Evolutionary conservation across 2,888 invertebrate genomes (phyloP).

Genomic region (Euphydryas editha): DNA sequence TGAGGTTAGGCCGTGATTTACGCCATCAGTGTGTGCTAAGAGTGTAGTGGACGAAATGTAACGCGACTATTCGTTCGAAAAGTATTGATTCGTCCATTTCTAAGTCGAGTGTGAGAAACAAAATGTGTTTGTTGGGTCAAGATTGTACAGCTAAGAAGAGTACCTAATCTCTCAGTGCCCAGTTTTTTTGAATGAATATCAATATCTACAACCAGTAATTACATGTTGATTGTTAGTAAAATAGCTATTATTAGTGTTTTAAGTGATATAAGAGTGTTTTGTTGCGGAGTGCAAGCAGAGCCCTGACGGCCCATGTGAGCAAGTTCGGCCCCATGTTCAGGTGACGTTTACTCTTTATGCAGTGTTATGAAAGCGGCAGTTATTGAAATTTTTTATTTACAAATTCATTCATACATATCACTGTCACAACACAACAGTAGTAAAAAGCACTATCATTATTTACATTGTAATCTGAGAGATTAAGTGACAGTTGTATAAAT

Average conservation of each 20-base stretch:
- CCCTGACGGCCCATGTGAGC: constrained; percentile 36
- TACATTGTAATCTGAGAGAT: constrained; percentile 11
- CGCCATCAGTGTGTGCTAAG: constrained; percentile 51
- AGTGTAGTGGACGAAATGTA: constrained; percentile 41
- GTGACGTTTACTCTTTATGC: constrained; percentile 41
- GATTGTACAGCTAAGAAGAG: constrained; percentile 49
- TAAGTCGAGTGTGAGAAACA: constrained; percentile 54
- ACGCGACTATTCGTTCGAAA: constrained; percentile 27
- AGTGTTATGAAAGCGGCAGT: background rate
- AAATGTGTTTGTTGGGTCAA: constrained; percentile 52
- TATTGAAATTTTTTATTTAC: background rate
- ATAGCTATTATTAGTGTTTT: constrained; percentile 45
- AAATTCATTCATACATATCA: constrained; percentile 9
- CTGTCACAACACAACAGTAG: background rate
- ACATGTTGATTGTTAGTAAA: constrained; percentile 49
- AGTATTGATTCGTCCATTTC: constrained; percentile 34
- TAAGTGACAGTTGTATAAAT: constrained; percentile 6
- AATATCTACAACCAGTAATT: constrained; percentile 44
- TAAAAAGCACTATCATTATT: constrained; percentile 7
- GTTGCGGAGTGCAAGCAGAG: constrained; percentile 35
- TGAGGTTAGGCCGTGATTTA: constrained; percentile 78
- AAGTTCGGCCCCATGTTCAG: constrained; percentile 43
- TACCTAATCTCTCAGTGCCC: constrained; percentile 25
- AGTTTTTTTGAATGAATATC: constrained; percentile 34
- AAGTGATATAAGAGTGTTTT: constrained; percentile 46